Evolutionary conservation across 2,888 invertebrate genomes (phyloP).

Genomic region (Rhingia campestris): DNA sequence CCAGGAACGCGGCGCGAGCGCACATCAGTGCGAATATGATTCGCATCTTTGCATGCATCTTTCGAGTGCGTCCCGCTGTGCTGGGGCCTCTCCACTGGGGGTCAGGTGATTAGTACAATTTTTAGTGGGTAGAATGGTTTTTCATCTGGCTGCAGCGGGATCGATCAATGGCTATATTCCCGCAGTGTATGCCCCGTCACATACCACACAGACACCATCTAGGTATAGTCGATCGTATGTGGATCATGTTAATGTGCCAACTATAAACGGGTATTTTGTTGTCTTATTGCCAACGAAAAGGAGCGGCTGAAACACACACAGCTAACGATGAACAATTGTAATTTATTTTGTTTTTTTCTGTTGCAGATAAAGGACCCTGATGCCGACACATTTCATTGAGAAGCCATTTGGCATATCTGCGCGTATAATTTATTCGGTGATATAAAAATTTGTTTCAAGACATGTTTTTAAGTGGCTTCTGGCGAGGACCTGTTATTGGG

Average conservation of each 20-base stretch:
- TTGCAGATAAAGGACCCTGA: constrained; percentile 22
- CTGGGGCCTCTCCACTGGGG: constrained; percentile 66
- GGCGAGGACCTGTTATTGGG: neutral
- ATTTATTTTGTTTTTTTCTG: constrained; percentile 22
- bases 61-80: constrained; percentile 67
- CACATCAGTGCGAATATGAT: constrained; percentile 67
- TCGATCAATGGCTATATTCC: constrained; percentile 55
- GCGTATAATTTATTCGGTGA: constrained; percentile 54
- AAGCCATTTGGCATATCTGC: constrained; percentile 27
- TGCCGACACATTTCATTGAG: constrained; percentile 64
- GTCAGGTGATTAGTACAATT: constrained; percentile 74
- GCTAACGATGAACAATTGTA: constrained; percentile 54
- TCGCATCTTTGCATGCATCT: constrained; percentile 58
- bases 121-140: constrained; percentile 67
- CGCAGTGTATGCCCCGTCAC: constrained; percentile 17
- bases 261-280: constrained; percentile 53
- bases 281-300: neutral
- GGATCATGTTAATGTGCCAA: constrained; percentile 69
- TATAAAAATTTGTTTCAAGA: constrained; percentile 46
- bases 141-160: constrained; percentile 59
- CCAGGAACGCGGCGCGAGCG: constrained; percentile 23
- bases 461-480: neutral
- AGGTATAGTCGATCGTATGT: neutral
- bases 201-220: constrained; percentile 22
- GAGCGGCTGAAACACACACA: constrained; percentile 13